These are phyloP conservation scores for Macrophya alboannulata DNA, from an alignment of 2,888 invertebrate species.

Conservation along the genomic window DNA sequence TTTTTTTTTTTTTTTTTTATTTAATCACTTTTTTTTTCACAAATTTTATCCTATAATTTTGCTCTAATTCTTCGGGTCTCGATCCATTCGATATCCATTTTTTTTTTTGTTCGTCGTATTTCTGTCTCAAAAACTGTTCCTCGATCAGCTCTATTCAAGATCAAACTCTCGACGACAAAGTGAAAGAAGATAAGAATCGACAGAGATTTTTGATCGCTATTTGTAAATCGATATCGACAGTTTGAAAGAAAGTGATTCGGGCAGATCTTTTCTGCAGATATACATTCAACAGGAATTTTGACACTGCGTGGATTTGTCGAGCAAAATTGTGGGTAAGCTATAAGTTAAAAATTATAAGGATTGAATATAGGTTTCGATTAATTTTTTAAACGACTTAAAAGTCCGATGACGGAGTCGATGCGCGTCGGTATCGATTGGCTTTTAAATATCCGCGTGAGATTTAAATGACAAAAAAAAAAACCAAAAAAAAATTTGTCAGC, in stretches of 20 bases:
- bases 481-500: background rate
- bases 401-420: background rate
- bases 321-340: background rate
- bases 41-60: background rate
- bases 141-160: no score
- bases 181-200: background rate
- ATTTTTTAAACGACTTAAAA: conserved; percentile 1
- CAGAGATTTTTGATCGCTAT: background rate
- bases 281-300: background rate
- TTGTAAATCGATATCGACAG: background rate
- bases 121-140: background rate
- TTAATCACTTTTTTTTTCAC: background rate
- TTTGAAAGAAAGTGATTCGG: background rate
- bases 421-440: background rate
- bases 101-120: background rate
- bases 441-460: background rate
- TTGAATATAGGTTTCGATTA: background rate
- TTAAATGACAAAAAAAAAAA: background rate
- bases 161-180: background rate
- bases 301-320: background rate
- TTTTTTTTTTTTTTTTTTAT: conserved; percentile 28
- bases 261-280: background rate
- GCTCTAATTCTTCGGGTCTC: background rate
- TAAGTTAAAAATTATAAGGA: background rate
- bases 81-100: background rate